These are phyloP conservation scores for human (Homo sapiens) DNA, from an alignment of 2,113 vertebrate species.

Conservation along the genomic window DNA sequence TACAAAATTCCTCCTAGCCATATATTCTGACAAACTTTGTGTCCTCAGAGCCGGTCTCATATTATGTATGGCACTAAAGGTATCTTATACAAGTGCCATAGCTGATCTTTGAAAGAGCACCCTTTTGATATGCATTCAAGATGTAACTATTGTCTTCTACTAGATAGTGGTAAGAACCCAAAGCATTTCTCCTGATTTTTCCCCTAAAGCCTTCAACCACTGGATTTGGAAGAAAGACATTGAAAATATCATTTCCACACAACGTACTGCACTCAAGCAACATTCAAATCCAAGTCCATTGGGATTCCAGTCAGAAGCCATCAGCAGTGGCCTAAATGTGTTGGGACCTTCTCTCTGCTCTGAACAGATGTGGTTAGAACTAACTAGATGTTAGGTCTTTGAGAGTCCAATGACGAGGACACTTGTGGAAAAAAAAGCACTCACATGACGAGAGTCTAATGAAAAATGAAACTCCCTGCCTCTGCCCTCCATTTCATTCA, in stretches of 20 bases:
- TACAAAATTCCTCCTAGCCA: background rate
- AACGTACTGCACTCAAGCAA: background rate
- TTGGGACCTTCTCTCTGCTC: background rate
- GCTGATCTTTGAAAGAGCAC: background rate
- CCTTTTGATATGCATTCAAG: background rate
- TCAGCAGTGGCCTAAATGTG: background rate
- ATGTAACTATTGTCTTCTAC: background rate
- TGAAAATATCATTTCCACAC: background rate
- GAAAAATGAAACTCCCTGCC: background rate
- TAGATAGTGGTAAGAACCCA: background rate
- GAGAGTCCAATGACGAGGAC: background rate
- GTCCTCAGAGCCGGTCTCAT: background rate
- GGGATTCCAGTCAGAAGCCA: background rate
- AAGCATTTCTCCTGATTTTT: background rate
- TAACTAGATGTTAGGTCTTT: background rate
- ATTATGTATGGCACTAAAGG: background rate
- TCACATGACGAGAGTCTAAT: background rate
- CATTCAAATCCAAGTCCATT: background rate
- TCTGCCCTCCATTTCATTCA: rapidly evolving
- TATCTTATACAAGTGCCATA: background rate
- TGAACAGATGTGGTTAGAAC: background rate
- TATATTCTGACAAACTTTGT: background rate
- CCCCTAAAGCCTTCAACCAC: background rate
- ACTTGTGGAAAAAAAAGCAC: background rate
- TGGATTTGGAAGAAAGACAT: background rate